Conservation (phyloP, 2,888 invertebrate species). For the Brachycybe producta region DNA sequence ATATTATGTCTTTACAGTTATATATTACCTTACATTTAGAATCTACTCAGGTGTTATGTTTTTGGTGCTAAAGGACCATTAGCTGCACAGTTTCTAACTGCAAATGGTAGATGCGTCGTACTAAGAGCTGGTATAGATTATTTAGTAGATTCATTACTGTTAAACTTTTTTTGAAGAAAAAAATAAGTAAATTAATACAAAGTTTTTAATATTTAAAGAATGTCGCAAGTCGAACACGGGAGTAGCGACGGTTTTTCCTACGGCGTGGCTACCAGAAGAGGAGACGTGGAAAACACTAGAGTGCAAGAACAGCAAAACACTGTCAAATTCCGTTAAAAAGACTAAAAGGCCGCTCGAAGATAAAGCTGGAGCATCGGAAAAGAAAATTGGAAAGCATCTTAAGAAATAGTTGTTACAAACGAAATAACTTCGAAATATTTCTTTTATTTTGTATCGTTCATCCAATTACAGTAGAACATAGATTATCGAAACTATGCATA, state of each 20-base stretch:
- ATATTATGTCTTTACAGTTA: background rate
- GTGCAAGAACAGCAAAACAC: no score
- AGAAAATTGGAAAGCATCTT: no score
- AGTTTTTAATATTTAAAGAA: background rate
- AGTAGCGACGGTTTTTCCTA: background rate
- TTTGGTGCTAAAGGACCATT: background rate
- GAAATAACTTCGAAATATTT: no score
- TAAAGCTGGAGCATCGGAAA: no score
- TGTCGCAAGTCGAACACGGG: conserved; percentile 8
- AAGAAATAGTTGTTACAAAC: no score
- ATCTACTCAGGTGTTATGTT: background rate
- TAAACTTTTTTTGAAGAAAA: background rate
- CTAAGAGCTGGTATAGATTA: conserved; percentile 8
- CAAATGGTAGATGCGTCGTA: conserved; percentile 1
- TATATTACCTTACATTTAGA: background rate
- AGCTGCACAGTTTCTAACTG: background rate
- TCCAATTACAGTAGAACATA: no score
- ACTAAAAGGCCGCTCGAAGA: no score
- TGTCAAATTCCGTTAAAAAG: background rate
- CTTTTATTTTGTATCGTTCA: no score
- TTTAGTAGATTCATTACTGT: background rate
- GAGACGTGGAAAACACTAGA: background rate
- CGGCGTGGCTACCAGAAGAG: background rate
- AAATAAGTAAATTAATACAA: background rate
- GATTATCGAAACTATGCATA: no score